Evolutionary conservation across 2,113 vertebrate genomes (phyloP).

Genomic region (Mustelus asterias): DNA sequence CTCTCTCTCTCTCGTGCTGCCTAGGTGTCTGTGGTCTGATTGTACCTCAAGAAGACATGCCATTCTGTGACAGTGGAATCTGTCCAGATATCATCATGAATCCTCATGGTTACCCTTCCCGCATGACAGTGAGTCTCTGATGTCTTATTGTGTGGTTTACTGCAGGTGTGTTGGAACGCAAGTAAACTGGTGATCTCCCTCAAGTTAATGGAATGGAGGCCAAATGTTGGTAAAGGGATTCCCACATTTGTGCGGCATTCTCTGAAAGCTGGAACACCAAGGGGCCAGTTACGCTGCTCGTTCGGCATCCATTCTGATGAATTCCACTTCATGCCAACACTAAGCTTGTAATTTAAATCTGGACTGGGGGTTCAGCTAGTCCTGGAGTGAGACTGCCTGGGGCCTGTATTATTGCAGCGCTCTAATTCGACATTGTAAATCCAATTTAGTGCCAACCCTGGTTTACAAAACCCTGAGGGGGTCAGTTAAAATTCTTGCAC

Average conservation of each 20-base stretch:
- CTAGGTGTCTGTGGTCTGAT: constrained; percentile 97
- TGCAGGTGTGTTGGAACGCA: neutral
- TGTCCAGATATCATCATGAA: constrained; percentile 99
- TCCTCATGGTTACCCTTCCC: constrained; percentile 93
- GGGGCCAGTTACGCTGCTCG: neutral
- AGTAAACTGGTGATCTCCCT: neutral
- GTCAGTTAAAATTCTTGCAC: neutral
- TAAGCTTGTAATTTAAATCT: neutral
- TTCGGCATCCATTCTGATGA: neutral
- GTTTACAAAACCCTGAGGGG: neutral
- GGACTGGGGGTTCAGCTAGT: neutral
- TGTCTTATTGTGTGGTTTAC: neutral
- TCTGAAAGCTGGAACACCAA: neutral
- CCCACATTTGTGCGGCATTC: neutral
- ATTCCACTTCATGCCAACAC: neutral
- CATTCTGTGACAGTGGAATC: constrained; percentile 91
- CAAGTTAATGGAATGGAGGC: neutral
- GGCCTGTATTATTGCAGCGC: neutral
- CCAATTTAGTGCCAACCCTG: neutral
- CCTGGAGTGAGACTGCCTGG: neutral
- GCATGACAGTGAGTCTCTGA: constrained; percentile 81
- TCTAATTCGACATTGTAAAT: neutral
- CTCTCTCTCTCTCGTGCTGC: neutral
- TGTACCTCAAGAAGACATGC: constrained; percentile 98
- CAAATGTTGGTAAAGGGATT: neutral